Evolutionary conservation across 2,113 vertebrate genomes (phyloP), one percentile per base, ranked within the genome.

Genomic region (Gadus chalcogrammus): DNA sequence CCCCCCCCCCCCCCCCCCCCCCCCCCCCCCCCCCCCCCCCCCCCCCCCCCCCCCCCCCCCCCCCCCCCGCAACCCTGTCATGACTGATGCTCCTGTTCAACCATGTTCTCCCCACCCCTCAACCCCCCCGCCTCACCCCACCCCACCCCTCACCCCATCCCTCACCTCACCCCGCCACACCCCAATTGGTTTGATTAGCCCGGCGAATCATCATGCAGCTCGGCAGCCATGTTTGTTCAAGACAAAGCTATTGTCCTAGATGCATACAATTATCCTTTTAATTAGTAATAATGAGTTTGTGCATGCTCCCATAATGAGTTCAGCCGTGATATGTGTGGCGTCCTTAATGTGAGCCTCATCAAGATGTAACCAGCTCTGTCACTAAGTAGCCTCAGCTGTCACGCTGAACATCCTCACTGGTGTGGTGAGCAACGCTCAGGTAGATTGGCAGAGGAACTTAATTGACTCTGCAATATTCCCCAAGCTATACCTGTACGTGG

Each of bases 191-290:
- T 53, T 61, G 73, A 79, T 79, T 73, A 82, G 55, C 77, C 73
- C 78, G 81, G 74, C 73, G 52, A 20, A 64, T 65, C 70, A 67
- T 69, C 55, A 80, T 81, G 75, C 86, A 86, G 79, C 85, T 78
- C 42, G 12, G 82, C 78, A 72, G 83, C 24, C 79, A 84, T 88
- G 81, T 75, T 71, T 88, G 78, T 73, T 82, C 31, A 62, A 85
- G 82, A 68, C 55, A 27, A 85, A 85, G 87, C 74, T 78, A 84
- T 85, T 90, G 86, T 90, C 86, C 88, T 89, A 85, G 87, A 88
- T 92, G 90, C 84, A 87, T 87, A 88, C 87, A 92, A 92, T 93
- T 92, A 91, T 88, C 83, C 80, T 75, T 89, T 88, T 93, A 92
- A 92, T 92, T 92, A 88, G 84, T 84, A 86, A 83, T 91, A 91